These are phyloP conservation scores for Dromaius novaehollandiae DNA, from an alignment of 2,113 vertebrate genomes.

Conservation along the genomic window DNA sequence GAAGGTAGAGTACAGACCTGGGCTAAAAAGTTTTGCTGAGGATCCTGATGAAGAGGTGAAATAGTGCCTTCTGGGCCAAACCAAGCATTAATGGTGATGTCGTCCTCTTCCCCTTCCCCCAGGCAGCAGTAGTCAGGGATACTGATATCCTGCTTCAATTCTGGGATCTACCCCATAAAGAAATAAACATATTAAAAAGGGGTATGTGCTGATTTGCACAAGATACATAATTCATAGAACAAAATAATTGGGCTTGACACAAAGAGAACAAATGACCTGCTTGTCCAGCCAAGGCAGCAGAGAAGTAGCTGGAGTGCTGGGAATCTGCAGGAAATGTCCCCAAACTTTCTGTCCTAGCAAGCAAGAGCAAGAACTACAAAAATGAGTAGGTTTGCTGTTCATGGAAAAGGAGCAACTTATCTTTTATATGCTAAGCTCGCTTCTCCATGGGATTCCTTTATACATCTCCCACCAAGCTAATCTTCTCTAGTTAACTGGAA, in stretches of 20 bases:
- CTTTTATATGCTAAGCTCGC: neutral
- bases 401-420: neutral
- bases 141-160: conserved; percentile 90
- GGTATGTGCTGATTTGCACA: neutral
- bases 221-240: neutral
- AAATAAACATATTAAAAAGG: neutral
- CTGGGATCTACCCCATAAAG: conserved; percentile 83
- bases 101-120: conserved; percentile 88
- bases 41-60: conserved; percentile 96
- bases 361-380: neutral
- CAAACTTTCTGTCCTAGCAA: neutral
- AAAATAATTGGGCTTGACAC: neutral
- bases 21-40: conserved; percentile 93
- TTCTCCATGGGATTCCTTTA: neutral
- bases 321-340: neutral
- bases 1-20: conserved; percentile 79
- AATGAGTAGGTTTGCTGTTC: neutral
- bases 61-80: conserved; percentile 91
- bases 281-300: neutral
- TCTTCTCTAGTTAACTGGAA: neutral
- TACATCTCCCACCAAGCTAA: neutral
- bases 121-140: conserved; percentile 96
- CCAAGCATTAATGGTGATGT: conserved; percentile 96
- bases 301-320: neutral
- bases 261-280: neutral